phyloP scores from a whole-genome alignment of 2,888 invertebrate species.

The Platycheirus rosarum region DNA sequence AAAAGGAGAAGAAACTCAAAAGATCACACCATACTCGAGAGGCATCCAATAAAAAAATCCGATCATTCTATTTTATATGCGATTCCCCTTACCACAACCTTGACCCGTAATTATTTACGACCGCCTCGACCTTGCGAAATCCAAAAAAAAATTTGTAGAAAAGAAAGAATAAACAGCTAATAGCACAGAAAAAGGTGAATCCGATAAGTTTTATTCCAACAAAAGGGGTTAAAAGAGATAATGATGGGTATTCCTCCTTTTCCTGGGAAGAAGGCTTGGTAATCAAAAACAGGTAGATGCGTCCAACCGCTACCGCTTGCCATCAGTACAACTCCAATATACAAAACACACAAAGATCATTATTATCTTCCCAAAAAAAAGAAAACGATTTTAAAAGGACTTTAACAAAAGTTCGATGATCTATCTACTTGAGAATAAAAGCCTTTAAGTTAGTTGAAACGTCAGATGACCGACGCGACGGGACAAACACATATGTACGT shows the following conservation, averaged over 20 bases:
- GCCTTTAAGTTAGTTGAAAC: too few species aligned
- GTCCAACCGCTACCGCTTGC: not conserved
- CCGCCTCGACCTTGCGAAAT: constrained; percentile 55
- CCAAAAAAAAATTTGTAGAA: constrained; percentile 19
- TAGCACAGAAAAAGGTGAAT: not conserved
- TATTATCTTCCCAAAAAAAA: not conserved
- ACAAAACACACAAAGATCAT: not conserved
- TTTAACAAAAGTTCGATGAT: constrained; percentile 39
- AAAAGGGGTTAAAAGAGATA: constrained; percentile 12
- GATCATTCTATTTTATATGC: constrained; percentile 10
- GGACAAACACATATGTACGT: too few species aligned
- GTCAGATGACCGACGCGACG: too few species aligned
- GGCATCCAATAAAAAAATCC: not conserved
- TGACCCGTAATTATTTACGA: constrained; percentile 66
- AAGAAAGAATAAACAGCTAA: constrained; percentile 14
- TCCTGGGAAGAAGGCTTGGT: constrained; percentile 10
- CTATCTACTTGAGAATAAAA: constrained; percentile 1
- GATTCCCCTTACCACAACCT: constrained; percentile 39
- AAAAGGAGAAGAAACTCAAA: not conserved
- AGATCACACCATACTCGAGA: constrained; percentile 2
- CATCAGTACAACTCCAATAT: constrained; percentile 4
- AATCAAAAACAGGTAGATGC: constrained; percentile 38
- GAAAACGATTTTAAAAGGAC: not conserved
- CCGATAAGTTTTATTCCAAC: not conserved
- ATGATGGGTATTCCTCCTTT: not conserved